Base-by-base conservation (phyloP, 2,113 vertebrate species). In the Alexandromys fortis region DNA sequence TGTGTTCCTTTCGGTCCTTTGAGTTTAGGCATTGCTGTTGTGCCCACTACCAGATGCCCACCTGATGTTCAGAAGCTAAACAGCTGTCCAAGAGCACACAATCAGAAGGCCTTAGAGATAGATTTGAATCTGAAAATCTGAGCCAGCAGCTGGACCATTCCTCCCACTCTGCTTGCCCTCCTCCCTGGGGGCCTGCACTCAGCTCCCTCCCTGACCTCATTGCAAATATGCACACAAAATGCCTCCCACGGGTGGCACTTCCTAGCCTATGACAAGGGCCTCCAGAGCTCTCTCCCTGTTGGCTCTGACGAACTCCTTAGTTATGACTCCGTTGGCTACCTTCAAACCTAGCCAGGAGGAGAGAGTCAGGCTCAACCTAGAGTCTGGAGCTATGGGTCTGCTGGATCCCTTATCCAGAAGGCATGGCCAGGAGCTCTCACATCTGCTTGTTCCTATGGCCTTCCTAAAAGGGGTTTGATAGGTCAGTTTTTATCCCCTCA, bases 401-500 rank as follows among this genome's bases (percentile, higher is more conserved):
- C 61, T 63, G 85, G 77, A 67, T 19, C 49, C 49, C 52, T 47
- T 45, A 30, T 38, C 73, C 49, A 47, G 82, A 28, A 72, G 3
- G 0, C 35, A 26, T 30, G 5, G 65, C 47, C 49, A 42, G 42
- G 58, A 83, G 65, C 45, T 28, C 14, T 22, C 1, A 55, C 58
- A 19, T 85, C 58, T 90, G 55, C 47, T 90, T 70, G n/a, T 86
- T 89, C 92, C 82, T 58, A 58, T 58, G 55, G 55, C 55, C 55
- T 70, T n/a, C 81, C 61, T 79, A 83, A 38, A 26, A 89, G 61
- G 42, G 21, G 63, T 68, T 65, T 49, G n/a, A 89, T 96, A 95
- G 95, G 96, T 94, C 95, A 92, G 12, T 58, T 82, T 85, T 42
- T 89, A 92, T 96, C 47, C 94, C 94, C 95, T 95, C 55, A 70